Conservation (phyloP, 2,888 invertebrate species). For the Rhaphigaster nebulosa region DNA sequence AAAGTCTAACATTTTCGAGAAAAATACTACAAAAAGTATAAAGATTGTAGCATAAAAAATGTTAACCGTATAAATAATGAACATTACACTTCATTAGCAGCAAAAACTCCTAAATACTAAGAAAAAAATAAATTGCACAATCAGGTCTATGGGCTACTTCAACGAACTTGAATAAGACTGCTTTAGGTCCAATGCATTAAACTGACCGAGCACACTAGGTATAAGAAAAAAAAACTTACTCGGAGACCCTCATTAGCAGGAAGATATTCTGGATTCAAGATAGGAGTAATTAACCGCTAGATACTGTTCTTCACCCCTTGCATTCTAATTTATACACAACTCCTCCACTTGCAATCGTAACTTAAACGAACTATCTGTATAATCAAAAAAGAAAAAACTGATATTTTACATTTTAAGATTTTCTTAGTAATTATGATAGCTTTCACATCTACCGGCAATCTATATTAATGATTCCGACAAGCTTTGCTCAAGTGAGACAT, state of each 20-base stretch:
- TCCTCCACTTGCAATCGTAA: neutral
- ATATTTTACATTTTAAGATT: neutral
- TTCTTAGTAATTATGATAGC: neutral
- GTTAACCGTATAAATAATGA: too few relatives aligned
- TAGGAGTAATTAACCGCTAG: neutral
- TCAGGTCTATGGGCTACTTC: neutral
- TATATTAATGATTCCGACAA: neutral
- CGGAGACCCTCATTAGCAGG: neutral
- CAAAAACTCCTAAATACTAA: neutral
- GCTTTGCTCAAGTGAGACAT: too few relatives aligned
- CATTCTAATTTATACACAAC: constrained; percentile 10
- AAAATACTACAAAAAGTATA: too few relatives aligned
- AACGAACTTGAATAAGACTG: too few relatives aligned
- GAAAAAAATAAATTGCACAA: neutral
- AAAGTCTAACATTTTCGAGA: too few relatives aligned
- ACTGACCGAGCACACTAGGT: too few relatives aligned
- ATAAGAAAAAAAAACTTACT: neutral
- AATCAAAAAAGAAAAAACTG: neutral
- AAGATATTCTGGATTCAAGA: neutral
- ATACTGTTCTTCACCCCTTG: neutral
- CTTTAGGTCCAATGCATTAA: too few relatives aligned
- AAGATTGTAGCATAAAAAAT: too few relatives aligned
- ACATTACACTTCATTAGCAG: too few relatives aligned
- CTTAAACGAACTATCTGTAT: too few relatives aligned
- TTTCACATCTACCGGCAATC: neutral